Base-by-base conservation (phyloP, 2,113 vertebrate genomes). In the Mus musculus region DNA sequence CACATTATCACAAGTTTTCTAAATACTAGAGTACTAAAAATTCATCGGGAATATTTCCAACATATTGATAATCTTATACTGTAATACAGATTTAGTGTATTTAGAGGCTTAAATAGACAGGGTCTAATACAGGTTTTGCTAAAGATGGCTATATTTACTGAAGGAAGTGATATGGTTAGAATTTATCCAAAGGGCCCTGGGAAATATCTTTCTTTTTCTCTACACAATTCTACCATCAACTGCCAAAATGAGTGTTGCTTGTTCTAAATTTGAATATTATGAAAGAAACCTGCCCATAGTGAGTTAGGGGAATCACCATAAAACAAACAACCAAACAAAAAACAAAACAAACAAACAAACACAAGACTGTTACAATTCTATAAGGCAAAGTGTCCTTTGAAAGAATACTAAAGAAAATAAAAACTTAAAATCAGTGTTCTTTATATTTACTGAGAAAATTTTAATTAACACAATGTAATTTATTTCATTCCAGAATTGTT, bases 1-100 rank as follows among this genome's bases (percentile, higher is more conserved):
- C 77, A 86, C 61, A 80, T 78, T 92, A 95, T 67, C 54, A 95
- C 24, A 91, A 65, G 91, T 89, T 95, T 56, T 92, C 61, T 16
- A n/a, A 39, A 19, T 84, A 92, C 90, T 89, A 97, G 88, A 73
- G 54, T 30, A 65, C 22, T 69, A 49, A 73, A 91, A 96, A 88
- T 91, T 28, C 26, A 88, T 61, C 96, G 85, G 61, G 52, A 93
- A 95, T 95, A 73, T 95, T 95, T 93, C 65, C 56, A 59, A 42
- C 78, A n/a, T 61, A 78, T 33, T 52, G 5, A 75, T 89, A 96
- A 95, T 69, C 96, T 96, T 95, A 94, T 86, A 71, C 90, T 20
- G n/a, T 91, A 97, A 91, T 96, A 97, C 69, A 69, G 89, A 95
- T 97, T 95, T 63, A 96, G 94, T 97, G 63, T 76, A 84, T 95